Evolutionary conservation across 2,888 invertebrate species (phyloP).

Genomic region (Stenotaenia linearis): DNA sequence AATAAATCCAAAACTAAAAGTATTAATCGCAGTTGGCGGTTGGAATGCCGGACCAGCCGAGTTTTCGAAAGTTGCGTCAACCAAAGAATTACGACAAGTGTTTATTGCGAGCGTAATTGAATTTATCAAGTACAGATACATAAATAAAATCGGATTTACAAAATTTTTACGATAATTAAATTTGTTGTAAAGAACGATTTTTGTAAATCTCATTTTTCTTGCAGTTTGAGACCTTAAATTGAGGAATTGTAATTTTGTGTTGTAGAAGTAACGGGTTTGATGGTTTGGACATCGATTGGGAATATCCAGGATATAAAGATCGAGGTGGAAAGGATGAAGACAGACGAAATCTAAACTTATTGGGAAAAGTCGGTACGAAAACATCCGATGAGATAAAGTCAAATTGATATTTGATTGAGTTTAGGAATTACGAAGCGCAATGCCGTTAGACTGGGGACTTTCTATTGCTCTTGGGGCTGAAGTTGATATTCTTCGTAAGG

Average conservation of each 20-base stretch:
- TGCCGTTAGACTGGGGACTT: conserved; percentile 55
- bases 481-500: conserved; percentile 61
- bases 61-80: conserved; percentile 50
- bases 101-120: conserved; percentile 63
- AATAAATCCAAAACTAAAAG: conserved; percentile 51
- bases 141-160: no score
- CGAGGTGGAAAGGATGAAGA: background rate
- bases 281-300: background rate
- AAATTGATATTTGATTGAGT: background rate
- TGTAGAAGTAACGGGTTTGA: conserved; percentile 55
- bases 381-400: background rate
- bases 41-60: conserved; percentile 51
- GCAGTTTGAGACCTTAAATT: no score
- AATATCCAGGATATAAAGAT: background rate
- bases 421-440: background rate
- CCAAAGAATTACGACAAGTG: conserved; percentile 42
- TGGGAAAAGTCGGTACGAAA: background rate
- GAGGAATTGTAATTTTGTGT: conserved; percentile 30
- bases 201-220: no score
- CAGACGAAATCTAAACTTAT: background rate
- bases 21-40: conserved; percentile 61
- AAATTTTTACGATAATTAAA: no score
- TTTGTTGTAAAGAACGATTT: no score
- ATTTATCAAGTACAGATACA: conserved; percentile 58
- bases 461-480: conserved; percentile 79